Base-by-base conservation (phyloP, 1,140 invertebrate genomes). In the Drosophila parvula region DNA sequence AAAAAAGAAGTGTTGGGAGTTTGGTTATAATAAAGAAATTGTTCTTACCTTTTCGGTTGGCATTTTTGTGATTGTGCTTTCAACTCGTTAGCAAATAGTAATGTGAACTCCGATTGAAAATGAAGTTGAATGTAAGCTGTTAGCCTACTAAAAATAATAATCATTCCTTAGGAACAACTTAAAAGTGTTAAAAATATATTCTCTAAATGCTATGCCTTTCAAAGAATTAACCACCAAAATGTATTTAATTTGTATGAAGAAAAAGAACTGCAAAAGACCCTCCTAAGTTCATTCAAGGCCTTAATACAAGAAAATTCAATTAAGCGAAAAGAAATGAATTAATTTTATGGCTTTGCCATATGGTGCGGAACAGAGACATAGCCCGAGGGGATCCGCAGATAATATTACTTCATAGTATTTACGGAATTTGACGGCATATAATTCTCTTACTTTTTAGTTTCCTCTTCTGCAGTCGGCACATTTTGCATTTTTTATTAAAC, bases 291-390 rank as follows among this genome's bases (percentile, higher is more conserved):
- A 55, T 22, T 38, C 51, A 12, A 55, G 18, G 34, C 36, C 51
- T 55, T 36, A 55, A 55, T 55, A 55, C 34, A 38, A 55, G 51
- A 55, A 55, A 55, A 55, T 55, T 55, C 51, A 55, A 55, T 55
- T 55, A 55, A 38, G 51, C 51, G 34, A 55, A 55, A 55, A 55
- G 51, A 55, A 55, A 55, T 55, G 51, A 55, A 55, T 55, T 55
- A 38, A 55, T 55, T 55, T 55, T 55, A 55, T 55, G 51, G 34
- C 51, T 55, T 55, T 38, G 51, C 51, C 51, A 55, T 55, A 55
- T 55, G 51, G 51, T 34, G 8, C 8, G 3, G 18, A 4, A 4
- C 1, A 38, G 51, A 55, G 18, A 34, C 51, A 34, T 55, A n/a
- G 51, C 1, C 18, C 34, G 12, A 36, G 5, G 32, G 50, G 32